Evolutionary conservation across 1,140 invertebrate species (phyloP).

Genomic region (Oscheius sp.): DNA sequence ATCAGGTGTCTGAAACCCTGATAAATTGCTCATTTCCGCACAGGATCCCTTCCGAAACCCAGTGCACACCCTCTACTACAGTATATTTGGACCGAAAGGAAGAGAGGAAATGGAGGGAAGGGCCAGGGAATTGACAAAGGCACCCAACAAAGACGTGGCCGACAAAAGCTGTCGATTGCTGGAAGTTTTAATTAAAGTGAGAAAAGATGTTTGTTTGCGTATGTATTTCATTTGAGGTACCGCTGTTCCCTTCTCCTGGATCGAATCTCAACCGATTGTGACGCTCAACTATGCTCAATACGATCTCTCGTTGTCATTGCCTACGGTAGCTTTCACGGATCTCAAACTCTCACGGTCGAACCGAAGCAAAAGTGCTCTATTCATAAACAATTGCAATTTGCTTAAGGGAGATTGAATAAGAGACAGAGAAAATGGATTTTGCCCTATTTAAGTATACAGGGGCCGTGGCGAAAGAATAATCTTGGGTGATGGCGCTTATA

Average conservation of each 20-base stretch:
- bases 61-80: slow-evolving; percentile 38
- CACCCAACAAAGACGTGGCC: slow-evolving; percentile 36
- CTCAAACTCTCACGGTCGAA: too few relatives aligned
- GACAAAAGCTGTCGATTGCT: slow-evolving; percentile 36
- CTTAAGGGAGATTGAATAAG: too few relatives aligned
- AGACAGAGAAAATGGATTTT: too few relatives aligned
- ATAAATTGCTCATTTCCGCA: slow-evolving; percentile 25
- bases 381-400: too few relatives aligned
- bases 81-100: slow-evolving; percentile 40
- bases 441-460: too few relatives aligned
- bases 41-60: slow-evolving; percentile 38
- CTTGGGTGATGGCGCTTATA: too few relatives aligned
- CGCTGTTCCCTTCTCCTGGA: slow-evolving; percentile 4
- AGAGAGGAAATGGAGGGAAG: slow-evolving; percentile 36
- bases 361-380: too few relatives aligned
- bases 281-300: too few relatives aligned
- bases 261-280: neutral
- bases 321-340: too few relatives aligned
- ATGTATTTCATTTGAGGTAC: neutral
- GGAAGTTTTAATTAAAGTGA: slow-evolving; percentile 37
- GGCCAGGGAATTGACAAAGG: slow-evolving; percentile 7
- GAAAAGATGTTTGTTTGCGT: neutral
- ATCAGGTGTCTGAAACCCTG: slow-evolving; percentile 26
- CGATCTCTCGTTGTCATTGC: too few relatives aligned
- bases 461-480: too few relatives aligned